phyloP scores from a whole-genome alignment of 2,113 vertebrate genomes.

The Balaenoptera acutorostrata region DNA sequence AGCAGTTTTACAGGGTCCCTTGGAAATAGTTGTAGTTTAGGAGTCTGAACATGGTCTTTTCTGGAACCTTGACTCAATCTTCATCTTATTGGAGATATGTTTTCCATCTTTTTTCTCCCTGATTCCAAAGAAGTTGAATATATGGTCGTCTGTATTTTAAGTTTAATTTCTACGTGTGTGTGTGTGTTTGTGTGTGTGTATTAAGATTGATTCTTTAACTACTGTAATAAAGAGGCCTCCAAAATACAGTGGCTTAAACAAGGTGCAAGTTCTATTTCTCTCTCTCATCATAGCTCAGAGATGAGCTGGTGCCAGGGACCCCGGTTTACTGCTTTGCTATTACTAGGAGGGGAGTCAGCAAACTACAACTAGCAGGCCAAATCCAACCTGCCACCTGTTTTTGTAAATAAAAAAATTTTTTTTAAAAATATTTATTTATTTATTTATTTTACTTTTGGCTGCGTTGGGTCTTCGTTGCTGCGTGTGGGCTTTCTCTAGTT shows the following conservation, averaged over 20 bases:
- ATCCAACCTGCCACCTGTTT: neutral
- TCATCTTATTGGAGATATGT: slow-evolving; percentile 4
- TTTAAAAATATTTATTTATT: too few relatives aligned
- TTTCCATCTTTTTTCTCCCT: neutral
- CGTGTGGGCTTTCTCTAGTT: too few relatives aligned
- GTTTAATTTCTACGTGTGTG: neutral
- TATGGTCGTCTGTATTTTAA: neutral
- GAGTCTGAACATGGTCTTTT: neutral
- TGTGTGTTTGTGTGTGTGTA: neutral
- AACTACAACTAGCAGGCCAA: neutral
- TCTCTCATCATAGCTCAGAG: neutral
- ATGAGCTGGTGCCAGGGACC: neutral
- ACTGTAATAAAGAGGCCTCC: neutral
- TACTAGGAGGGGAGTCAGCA: neutral
- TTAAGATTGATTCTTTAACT: neutral
- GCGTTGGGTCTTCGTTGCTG: too few relatives aligned
- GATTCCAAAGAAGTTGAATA: slow-evolving; percentile 13
- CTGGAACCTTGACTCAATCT: neutral
- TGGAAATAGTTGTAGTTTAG: slow-evolving; percentile 16
- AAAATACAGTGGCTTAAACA: slow-evolving; percentile 12
- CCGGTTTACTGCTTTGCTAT: neutral
- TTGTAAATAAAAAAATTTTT: neutral
- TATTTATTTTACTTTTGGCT: too few relatives aligned
- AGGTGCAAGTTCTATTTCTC: neutral
- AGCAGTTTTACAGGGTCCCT: neutral